Base-by-base conservation (phyloP, 2,888 invertebrate species). In the Octodonta nipae region DNA sequence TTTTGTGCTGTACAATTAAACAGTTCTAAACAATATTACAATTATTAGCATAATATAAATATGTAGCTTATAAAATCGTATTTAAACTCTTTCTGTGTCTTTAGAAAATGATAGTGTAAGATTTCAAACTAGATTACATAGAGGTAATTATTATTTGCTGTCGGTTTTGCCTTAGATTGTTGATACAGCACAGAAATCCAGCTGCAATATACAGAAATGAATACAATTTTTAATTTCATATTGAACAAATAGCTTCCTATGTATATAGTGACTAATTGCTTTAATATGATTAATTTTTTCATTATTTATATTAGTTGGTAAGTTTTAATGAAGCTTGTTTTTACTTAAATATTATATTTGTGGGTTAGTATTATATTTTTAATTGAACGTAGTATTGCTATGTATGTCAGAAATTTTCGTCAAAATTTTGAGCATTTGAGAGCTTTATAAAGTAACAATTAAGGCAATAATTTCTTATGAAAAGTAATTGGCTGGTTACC, bases 11-110 rank as follows among this genome's bases (percentile, higher is more conserved):
- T 42, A 44, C 43, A 43, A 42, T 38, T 45, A 38, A 45, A 44
- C 44, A 45, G 43, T 43, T 34, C 11, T 22, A 11, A 10, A 37
- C 44, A 40, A 40, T 42, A 39, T 40, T 33, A 34, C 37, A 39
- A 40, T 49, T 46, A 43, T 40, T 47, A 40, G 47, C 41, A 45
- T 50, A 50, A 46, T 41, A 11, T n/a, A 37, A 37, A 41, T 38
- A 33, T 44, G 46, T 50, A 49, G 46, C 42, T 45, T 45, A 46
- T 40, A 44, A 41, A 37, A 11, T 50, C 49, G 49, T 55, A 55
- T 53, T 54, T 51, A 51, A 50, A 50, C 46, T 49, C 44, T 38
- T 49, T 52, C 51, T 53, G 51, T 53, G 51, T 52, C 46, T 48
- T 47, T 48, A 50, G 45, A 41, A 36, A 38, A 40, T 30, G 32